Evolutionary conservation across 2,797 vertebrate species (phyloP).

Genomic region (Hafferia zeledoni): DNA sequence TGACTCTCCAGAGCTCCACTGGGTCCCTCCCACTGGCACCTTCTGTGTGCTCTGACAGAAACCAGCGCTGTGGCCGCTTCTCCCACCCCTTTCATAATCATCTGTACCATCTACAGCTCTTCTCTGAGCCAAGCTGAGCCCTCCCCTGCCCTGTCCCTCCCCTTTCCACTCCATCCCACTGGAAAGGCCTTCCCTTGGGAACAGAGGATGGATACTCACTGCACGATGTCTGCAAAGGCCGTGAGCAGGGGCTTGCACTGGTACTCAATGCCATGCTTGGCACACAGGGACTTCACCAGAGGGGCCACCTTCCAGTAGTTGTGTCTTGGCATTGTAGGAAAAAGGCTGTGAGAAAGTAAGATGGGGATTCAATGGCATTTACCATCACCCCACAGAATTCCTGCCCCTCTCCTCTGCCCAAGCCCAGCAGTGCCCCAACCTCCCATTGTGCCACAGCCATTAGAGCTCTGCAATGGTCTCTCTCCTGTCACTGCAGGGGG

Average conservation of each 20-base stretch:
- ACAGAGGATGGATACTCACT: constrained; percentile 53
- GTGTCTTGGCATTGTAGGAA: constrained; percentile 80
- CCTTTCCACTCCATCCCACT: accelerated
- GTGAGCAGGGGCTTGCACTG: constrained; percentile 75
- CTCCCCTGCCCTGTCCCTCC: accelerated
- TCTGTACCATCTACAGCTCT: neutral
- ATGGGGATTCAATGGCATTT: neutral
- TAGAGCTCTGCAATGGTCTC: neutral
- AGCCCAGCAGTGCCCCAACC: neutral
- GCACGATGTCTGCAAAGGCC: constrained; percentile 78
- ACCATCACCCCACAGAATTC: accelerated
- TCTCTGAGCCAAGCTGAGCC: neutral
- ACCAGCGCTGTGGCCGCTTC: neutral
- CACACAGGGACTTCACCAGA: constrained; percentile 79
- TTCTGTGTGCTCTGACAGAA: neutral
- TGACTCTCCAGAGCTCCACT: neutral
- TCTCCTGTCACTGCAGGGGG: neutral
- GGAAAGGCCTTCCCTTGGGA: neutral
- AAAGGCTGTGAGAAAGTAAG: constrained; percentile 70
- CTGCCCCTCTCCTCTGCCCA: neutral
- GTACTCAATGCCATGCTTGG: constrained; percentile 74
- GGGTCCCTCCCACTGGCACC: neutral
- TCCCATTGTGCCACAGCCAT: neutral
- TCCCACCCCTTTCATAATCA: neutral
- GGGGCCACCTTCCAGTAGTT: constrained; percentile 80